phyloP scores from a whole-genome alignment of 2,113 vertebrate species.

The Albula goreensis region DNA sequence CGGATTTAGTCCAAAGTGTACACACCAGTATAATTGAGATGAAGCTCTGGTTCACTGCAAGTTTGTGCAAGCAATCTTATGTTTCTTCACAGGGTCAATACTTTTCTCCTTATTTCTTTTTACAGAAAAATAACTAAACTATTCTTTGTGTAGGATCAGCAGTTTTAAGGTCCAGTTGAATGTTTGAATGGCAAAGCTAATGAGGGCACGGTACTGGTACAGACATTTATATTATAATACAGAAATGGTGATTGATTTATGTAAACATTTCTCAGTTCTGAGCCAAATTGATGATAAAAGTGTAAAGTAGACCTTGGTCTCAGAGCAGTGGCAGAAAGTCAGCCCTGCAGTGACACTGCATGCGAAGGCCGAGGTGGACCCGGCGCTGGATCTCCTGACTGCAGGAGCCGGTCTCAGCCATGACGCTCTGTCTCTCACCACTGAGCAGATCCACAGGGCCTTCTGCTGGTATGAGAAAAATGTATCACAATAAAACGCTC shows the following conservation, averaged over 20 bases:
- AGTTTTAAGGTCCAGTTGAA: not conserved
- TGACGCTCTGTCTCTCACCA: not conserved
- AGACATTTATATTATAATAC: not conserved
- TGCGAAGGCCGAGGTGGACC: slow-evolving; percentile 11
- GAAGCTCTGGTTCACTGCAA: not conserved
- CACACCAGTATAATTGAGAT: not conserved
- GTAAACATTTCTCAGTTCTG: not conserved
- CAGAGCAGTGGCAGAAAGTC: slow-evolving; percentile 11
- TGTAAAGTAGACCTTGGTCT: not conserved
- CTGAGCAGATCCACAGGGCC: not conserved
- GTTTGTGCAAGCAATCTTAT: not conserved
- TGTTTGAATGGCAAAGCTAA: not conserved
- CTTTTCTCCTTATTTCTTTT: not conserved
- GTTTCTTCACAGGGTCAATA: not conserved
- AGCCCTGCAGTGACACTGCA: not conserved
- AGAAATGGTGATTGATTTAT: too few relatives aligned
- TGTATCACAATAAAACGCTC: not conserved
- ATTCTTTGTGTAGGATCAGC: not conserved
- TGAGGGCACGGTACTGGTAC: not conserved
- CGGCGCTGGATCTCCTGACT: not conserved
- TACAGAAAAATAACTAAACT: not conserved
- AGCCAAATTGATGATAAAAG: not conserved
- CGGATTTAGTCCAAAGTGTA: not conserved
- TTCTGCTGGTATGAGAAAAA: not conserved
- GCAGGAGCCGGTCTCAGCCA: slow-evolving; percentile 8